A percentile compares a stretch with the other conserved stretches of the same genome.
Evolutionary conservation across 1,140 invertebrate species (phyloP).

Genomic region (Apis cerana): DNA sequence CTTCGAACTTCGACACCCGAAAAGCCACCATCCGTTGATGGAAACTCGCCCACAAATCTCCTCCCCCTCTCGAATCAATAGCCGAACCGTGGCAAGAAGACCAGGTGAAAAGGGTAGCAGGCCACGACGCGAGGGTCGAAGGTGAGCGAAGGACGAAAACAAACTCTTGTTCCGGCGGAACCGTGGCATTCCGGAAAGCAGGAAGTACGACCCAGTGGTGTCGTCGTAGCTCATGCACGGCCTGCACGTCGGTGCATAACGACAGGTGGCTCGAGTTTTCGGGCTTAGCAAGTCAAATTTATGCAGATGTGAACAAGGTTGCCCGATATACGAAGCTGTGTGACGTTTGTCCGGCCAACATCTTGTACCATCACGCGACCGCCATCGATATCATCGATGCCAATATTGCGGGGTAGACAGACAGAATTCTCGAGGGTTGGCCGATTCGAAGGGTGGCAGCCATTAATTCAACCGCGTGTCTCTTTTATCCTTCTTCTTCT

Average conservation of each 20-base stretch:
- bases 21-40: neutral
- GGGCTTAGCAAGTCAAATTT: conserved; percentile 79
- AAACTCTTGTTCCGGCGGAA: conserved; percentile 10
- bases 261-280: conserved; percentile 63
- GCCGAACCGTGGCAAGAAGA: neutral
- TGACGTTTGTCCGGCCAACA: conserved; percentile 38
- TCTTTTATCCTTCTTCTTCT: no score
- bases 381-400: no score
- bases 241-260: conserved; percentile 35
- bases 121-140: conserved; percentile 26
- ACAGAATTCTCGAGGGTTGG: no score
- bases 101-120: neutral
- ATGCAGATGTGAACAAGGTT: conserved; percentile 69
- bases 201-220: conserved; percentile 48
- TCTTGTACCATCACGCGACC: neutral
- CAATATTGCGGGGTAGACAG: no score
- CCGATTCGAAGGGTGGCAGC: neutral
- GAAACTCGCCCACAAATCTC: neutral
- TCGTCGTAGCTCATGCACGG: conserved; percentile 38
- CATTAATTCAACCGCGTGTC: neutral
- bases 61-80: neutral
- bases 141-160: conserved; percentile 25
- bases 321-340: conserved; percentile 45
- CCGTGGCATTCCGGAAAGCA: conserved; percentile 28
- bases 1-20: neutral